Evolutionary conservation across 1,140 invertebrate species (phyloP).

Genomic region (Hermatobates lingyangjiaoensis): DNA sequence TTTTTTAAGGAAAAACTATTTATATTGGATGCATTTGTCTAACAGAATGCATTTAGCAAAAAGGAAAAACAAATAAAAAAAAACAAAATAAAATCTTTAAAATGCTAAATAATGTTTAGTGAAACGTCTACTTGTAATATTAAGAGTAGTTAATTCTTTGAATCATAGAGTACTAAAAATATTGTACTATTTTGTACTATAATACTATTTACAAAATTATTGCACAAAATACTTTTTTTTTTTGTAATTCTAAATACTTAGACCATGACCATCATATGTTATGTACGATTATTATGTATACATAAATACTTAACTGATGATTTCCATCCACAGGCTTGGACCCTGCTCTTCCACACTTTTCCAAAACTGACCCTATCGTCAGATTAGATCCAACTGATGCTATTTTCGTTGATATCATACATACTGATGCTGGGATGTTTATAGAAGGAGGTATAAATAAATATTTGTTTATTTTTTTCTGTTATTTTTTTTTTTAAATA

Average conservation of each 20-base stretch:
- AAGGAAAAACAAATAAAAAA: too few species aligned
- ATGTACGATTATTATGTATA: background rate
- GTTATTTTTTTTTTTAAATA: too few species aligned
- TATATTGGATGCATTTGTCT: too few species aligned
- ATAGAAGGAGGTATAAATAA: conserved; percentile 55
- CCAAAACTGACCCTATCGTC: conserved; percentile 57
- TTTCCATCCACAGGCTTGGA: conserved; percentile 53
- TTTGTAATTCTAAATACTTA: background rate
- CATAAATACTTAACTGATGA: background rate
- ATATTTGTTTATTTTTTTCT: too few species aligned
- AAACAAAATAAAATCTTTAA: too few species aligned
- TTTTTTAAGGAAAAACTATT: too few species aligned
- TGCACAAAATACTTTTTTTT: conserved; percentile 2
- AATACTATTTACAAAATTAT: background rate
- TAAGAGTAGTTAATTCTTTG: background rate
- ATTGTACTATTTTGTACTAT: background rate
- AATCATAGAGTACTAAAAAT: background rate
- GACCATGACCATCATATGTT: background rate
- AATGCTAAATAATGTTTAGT: too few species aligned
- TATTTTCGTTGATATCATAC: conserved; percentile 67
- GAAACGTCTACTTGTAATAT: background rate
- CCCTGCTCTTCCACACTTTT: conserved; percentile 82
- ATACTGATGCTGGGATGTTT: conserved; percentile 67
- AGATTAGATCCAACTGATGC: conserved; percentile 70
- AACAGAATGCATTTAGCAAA: too few species aligned